phyloP scores from a whole-genome alignment of 2,888 invertebrate genomes.

The Mythimna pallens region DNA sequence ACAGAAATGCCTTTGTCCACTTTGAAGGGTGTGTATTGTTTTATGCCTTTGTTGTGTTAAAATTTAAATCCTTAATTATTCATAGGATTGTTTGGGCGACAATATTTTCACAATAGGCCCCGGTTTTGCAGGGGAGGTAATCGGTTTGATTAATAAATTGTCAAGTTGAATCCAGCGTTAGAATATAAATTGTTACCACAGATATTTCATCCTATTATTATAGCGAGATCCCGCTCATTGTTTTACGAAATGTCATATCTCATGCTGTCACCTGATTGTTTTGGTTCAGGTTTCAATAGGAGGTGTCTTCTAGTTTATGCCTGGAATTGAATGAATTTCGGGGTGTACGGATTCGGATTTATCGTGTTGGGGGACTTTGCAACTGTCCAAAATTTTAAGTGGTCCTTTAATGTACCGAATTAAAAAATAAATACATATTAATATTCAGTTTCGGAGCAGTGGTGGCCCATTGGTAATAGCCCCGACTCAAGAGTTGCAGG shows the following conservation, averaged over 20 bases:
- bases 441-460: no score
- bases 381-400: not conserved
- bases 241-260: constrained; percentile 89
- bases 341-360: constrained; percentile 49
- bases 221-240: constrained; percentile 87
- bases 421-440: no score
- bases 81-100: constrained; percentile 89
- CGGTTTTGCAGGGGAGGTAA: constrained; percentile 87
- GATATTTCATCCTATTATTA: constrained; percentile 90
- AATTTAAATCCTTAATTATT: constrained; percentile 91
- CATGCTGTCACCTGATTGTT: constrained; percentile 90
- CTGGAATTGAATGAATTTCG: constrained; percentile 68
- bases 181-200: constrained; percentile 90
- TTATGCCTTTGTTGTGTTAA: constrained; percentile 89
- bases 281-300: constrained; percentile 76
- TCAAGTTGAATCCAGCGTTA: constrained; percentile 90
- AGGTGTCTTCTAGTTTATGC: constrained; percentile 73
- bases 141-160: constrained; percentile 91
- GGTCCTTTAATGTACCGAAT: not conserved
- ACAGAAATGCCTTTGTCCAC: constrained; percentile 88
- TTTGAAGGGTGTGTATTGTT: constrained; percentile 88
- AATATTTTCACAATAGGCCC: constrained; percentile 90
- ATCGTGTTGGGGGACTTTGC: constrained; percentile 17
- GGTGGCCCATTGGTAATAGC: no score
- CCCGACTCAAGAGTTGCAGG: no score